Base-by-base conservation (phyloP, 2,888 invertebrate genomes). In the Beris chalybata region DNA sequence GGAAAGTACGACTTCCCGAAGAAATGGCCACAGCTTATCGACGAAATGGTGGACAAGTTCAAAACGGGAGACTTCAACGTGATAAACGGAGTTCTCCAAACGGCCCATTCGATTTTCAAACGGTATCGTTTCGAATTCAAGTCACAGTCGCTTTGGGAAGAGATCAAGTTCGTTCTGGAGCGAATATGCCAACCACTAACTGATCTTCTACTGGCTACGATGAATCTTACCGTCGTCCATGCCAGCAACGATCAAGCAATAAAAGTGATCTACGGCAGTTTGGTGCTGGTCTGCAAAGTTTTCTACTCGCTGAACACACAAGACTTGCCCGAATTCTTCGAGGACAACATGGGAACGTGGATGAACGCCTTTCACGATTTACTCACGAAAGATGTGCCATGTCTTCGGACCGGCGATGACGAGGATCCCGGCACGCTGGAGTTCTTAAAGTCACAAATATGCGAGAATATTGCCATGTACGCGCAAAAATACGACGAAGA, bases 401-500 rank as follows among this genome's bases (percentile, higher is more conserved):
- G 87, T 32, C 82, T 97, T 68, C 87, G 89, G 74, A 89, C 89
- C 12, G 82, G 93, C 87, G 89, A 89, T 70, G 90, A 92, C 56
- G 93, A 95, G 69, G 93, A 92, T 73, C 89, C 95, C 0, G 95
- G 96, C 0, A 84, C 95, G 2, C 82, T 97, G 75, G 97, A 97
- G 77, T 91, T 94, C 75, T 83, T 97, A 0, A 92, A 95, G 71
- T 93, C 96, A 0, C 97, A 97, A 82, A 91, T 99, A 45, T 99
- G 98, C 81, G 96, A 97, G 78, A 97, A 97, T 77, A 89, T 97
- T 11, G 87, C 91, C 0, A 83, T 99, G 65, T 99, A 97, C 80
- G 97, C 98, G 0, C 92, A 95, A 74, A 97, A 97, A 77, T 99
- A 99, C 76, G 96, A 97, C 76, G 98, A 99, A 79, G 99, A 99